Evolutionary conservation across 2,888 invertebrate genomes (phyloP), one percentile per base, ranked within the genome.

Genomic region (Lasioglossum zephyrum): DNA sequence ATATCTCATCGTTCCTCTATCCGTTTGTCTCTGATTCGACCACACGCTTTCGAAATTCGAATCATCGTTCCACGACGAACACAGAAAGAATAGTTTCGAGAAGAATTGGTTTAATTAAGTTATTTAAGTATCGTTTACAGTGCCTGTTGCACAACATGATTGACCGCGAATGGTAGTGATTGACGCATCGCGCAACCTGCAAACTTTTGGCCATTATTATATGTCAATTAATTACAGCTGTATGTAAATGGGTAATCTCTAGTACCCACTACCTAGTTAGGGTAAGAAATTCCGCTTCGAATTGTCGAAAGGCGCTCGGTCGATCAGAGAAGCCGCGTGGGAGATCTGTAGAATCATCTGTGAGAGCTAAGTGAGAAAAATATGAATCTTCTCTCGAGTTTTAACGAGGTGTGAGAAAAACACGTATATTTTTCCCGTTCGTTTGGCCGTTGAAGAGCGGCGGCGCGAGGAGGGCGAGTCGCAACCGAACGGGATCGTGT

Each of bases 341-440:
- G 53, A 63, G 53, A 74, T 49, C n/a, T 47, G n/a, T 60, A 73
- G 73, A 53, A 76, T 73, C 66, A 22, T 31, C 44, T 49, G 85
- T 57, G 76, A 49, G 66, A 36, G 41, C 57, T 73, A 80, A 41
- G 39, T 73, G 69, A 77, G 85, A 85, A 85, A 81, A 84, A 84
- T 85, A 84, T 77, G 73, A 69, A 39, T 66, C 66, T 84, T 84
- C 66, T 31, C 26, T 36, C 75, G 53, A 69, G 39, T 77, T 53
- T 57, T 57, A 78, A 78, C 78, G 41, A 78, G 70, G 53, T 49
- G 53, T 49, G 36, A 36, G 36, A 36, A 36, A 3, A 36, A 36
- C 36, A 57, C 72, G 11, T 49, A 6, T 41, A 6, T 36, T 44
- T 16, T 76, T 18, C 31, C 66, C 39, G 36, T 69, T 39, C 47